A percentile compares a stretch with the other conserved stretches of the same genome.
Conservation (phyloP, 92 coral and sea anemone genomes). For the Epizoanthus scotinus region DNA sequence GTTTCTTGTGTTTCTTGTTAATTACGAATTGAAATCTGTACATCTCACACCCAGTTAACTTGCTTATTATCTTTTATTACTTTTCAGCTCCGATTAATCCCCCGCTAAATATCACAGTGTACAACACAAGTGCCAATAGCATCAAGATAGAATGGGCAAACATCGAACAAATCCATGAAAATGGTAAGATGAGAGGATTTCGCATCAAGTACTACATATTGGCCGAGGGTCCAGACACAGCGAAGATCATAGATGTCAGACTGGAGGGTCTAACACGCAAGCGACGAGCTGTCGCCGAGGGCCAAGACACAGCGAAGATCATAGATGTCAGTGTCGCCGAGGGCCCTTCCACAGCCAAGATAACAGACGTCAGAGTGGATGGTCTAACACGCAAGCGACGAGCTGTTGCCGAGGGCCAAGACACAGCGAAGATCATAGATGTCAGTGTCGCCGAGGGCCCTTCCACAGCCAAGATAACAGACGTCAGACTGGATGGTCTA, state of each 20-base stretch:
- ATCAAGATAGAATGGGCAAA: constrained; percentile 46
- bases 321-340: constrained; percentile 10
- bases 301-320: constrained; percentile 14
- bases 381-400: constrained; percentile 1
- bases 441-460: constrained; percentile 17
- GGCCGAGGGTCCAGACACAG: constrained; percentile 15
- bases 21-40: too few species aligned
- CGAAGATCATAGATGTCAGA: constrained; percentile 13
- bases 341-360: constrained; percentile 20
- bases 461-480: constrained; percentile 10
- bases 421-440: constrained; percentile 7
- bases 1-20: too few species aligned
- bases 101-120: constrained; percentile 37
- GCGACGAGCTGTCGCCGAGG: constrained; percentile 16
- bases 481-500: neutral
- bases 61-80: neutral
- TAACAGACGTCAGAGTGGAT: constrained; percentile 4
- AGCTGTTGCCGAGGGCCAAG: constrained; percentile 11
- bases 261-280: neutral
- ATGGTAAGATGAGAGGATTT: constrained; percentile 33
- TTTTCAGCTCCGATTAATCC: constrained; percentile 48
- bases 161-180: constrained; percentile 14
- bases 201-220: constrained; percentile 22
- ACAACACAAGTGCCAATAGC: constrained; percentile 35
- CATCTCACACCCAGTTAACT: too few species aligned